Evolutionary conservation across 2,888 invertebrate species (phyloP), one percentile per base, ranked within the genome.

Genomic region (Caenorhabditis virilis): DNA sequence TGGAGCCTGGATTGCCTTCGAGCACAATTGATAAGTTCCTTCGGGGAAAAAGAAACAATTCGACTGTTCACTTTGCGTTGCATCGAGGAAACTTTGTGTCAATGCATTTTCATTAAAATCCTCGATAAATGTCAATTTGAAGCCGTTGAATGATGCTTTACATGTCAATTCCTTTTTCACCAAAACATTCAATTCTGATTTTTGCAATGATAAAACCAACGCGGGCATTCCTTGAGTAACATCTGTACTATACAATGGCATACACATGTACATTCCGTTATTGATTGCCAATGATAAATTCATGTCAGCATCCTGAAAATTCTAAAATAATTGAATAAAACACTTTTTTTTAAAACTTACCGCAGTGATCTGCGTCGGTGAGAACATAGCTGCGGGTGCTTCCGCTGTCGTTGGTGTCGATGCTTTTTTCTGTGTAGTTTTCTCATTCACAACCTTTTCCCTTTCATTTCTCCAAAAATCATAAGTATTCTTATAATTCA

Each of bases 401-500:
- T 26, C 15, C 3, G 16, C 16, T 15, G 15, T 64, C 23, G 53
- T 36, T 3, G 50, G 46, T 25, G 54, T 59, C 27, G 54, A 51
- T 7, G 58, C 55, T 39, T 58, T 59, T 18, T 55, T 23, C 13
- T 43, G 26, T 18, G n/a, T n/a, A 18, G 16, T 11, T 9, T 9
- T 6, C 39, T 39, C 39, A 39, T 9, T 39, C 4, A 49, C 50
- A 7, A 65, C 65, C 26, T 65, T 59, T 13, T 65, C 60, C 30
- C 63, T 23, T 51, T 97, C 95, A 84, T 95, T 95, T 76, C 92
- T 93, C 97, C 97, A 98, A 85, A 95, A 97, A 84, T 98, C 95
- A 83, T 97, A 97, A 0, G 97, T 95, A 85, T 95, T 97, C 86
- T 95, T 95, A 84, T 98, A 98, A 86, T 98, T 97, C 69, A 98